Evolutionary conservation across 92 coral and sea anemone genomes (phyloP).

Genomic region (Epizoanthus illoricatus): DNA sequence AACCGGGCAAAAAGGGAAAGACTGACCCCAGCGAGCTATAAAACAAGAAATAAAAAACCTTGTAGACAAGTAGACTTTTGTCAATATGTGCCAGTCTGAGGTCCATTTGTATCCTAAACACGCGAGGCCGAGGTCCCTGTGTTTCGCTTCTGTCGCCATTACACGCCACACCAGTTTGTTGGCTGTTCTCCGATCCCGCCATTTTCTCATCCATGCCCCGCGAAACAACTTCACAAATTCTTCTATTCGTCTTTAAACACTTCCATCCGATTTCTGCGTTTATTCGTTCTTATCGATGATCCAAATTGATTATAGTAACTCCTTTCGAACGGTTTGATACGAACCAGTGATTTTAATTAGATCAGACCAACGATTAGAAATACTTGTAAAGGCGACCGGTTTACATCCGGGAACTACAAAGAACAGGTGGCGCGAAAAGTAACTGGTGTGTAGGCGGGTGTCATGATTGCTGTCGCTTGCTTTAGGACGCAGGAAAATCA

Average conservation of each 20-base stretch:
- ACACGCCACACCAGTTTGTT: neutral
- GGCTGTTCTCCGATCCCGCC: neutral
- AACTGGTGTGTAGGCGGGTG: conserved; percentile 10
- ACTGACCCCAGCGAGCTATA: conserved; percentile 85
- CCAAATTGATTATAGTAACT: neutral
- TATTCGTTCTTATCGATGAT: neutral
- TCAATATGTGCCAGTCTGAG: conserved; percentile 51
- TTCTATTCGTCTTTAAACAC: neutral
- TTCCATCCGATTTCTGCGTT: neutral
- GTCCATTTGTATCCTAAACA: conserved; percentile 31
- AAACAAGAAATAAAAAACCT: conserved; percentile 81
- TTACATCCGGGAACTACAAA: conserved; percentile 5
- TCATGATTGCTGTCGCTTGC: neutral
- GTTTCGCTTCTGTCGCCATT: conserved; percentile 19
- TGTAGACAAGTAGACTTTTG: conserved; percentile 80
- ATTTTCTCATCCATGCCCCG: conserved; percentile 12
- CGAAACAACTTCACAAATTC: neutral
- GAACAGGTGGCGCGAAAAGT: conserved; percentile 29
- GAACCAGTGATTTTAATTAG: neutral
- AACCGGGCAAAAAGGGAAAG: conserved; percentile 79
- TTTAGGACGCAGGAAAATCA: neutral
- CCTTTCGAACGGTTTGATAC: neutral
- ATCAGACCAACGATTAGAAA: conserved; percentile 9
- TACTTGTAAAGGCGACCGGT: conserved; percentile 16
- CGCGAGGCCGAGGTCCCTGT: conserved; percentile 25